These are phyloP conservation scores for Diaprepes abbreviatus DNA, from an alignment of 2,888 invertebrate genomes.

Conservation along the genomic window DNA sequence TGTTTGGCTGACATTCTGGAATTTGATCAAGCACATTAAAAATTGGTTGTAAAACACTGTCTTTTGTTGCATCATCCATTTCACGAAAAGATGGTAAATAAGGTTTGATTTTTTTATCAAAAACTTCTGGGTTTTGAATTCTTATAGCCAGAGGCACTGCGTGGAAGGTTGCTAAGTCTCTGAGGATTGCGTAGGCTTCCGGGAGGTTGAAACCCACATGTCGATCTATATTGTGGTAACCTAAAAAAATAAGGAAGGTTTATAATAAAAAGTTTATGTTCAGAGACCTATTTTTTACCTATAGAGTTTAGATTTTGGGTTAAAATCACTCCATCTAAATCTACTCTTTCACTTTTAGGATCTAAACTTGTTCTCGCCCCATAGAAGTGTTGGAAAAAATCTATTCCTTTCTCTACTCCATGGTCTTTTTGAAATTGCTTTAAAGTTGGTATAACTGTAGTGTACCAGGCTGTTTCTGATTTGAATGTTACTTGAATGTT, in stretches of 20 bases:
- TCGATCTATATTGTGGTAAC: slow-evolving; percentile 26
- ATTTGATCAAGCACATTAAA: not conserved
- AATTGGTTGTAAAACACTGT: too few relatives aligned
- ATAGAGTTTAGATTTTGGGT: slow-evolving; percentile 69
- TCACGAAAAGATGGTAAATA: not conserved
- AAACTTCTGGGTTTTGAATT: slow-evolving; percentile 14
- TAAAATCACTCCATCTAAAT: slow-evolving; percentile 68
- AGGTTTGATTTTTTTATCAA: slow-evolving; percentile 28
- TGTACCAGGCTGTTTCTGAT: too few relatives aligned
- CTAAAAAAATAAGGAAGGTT: slow-evolving; percentile 26
- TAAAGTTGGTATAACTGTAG: too few relatives aligned
- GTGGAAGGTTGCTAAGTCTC: slow-evolving; percentile 26
- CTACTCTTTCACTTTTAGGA: too few relatives aligned
- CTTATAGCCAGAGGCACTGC: slow-evolving; percentile 30
- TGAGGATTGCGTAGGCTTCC: slow-evolving; percentile 18
- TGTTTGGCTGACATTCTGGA: not conserved
- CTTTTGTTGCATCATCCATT: not conserved
- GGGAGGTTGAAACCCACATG: slow-evolving; percentile 21
- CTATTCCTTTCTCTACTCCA: slow-evolving; percentile 63
- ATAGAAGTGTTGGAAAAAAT: slow-evolving; percentile 63
- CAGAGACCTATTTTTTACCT: too few relatives aligned
- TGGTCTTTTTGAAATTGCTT: too few relatives aligned
- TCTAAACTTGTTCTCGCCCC: too few relatives aligned
- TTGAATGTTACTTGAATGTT: too few relatives aligned
- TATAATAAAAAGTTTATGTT: not conserved